A percentile compares a stretch with the other conserved stretches of the same genome.
Conservation (phyloP, 2,113 vertebrate species). For the Harpagus bidentatus region DNA sequence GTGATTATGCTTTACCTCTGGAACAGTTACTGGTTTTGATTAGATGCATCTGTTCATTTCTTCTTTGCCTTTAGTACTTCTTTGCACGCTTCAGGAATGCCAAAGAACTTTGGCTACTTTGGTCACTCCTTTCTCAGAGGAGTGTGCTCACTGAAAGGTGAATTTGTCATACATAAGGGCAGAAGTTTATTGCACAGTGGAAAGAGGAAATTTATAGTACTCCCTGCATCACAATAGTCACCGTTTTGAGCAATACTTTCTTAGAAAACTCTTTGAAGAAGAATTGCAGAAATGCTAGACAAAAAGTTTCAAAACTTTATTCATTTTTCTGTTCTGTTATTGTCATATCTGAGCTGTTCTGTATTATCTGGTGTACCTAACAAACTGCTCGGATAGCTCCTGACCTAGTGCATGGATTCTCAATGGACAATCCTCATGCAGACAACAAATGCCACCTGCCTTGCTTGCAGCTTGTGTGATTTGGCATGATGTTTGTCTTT, state of each 20-base stretch:
- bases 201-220: background rate
- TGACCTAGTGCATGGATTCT: background rate
- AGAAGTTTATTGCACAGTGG: background rate
- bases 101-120: background rate
- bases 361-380: background rate
- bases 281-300: background rate
- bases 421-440: background rate
- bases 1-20: background rate
- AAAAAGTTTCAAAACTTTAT: background rate
- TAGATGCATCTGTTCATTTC: background rate
- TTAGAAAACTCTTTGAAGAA: background rate
- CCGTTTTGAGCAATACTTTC: background rate
- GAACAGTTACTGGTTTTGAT: background rate
- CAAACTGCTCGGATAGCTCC: accelerated
- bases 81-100: background rate
- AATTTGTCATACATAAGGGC: background rate
- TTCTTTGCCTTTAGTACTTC: background rate
- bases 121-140: background rate
- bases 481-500: background rate
- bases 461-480: background rate
- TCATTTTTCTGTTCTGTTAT: background rate
- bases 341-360: background rate
- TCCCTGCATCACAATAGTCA: background rate
- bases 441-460: background rate
- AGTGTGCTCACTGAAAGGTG: background rate